phyloP scores from a whole-genome alignment of 2,113 vertebrate genomes.

The Patagioenas fasciata region DNA sequence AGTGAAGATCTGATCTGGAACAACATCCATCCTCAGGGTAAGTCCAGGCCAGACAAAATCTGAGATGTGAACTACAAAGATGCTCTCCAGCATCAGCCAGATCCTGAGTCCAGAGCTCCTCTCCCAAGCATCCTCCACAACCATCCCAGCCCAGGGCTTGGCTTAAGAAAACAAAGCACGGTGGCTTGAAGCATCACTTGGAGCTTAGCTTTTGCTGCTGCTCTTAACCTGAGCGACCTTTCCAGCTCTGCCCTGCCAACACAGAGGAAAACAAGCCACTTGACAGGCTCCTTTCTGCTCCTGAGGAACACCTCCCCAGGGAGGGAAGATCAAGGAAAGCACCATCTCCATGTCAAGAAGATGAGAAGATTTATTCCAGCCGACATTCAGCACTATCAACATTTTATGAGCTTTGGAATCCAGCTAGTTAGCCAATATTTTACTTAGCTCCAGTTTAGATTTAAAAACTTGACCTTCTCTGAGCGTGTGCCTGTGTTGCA shows the following conservation, averaged over 20 bases:
- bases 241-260: conserved; percentile 41
- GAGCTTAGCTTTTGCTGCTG: background rate
- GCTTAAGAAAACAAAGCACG: conserved; percentile 17
- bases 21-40: accelerated
- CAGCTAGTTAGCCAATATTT: conserved; percentile 63
- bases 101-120: background rate
- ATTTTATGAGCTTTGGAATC: conserved; percentile 65
- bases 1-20: background rate
- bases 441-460: conserved; percentile 59
- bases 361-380: conserved; percentile 28
- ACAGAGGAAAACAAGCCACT: conserved; percentile 38
- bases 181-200: background rate
- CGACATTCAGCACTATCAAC: conserved; percentile 18
- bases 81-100: background rate
- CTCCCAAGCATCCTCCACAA: background rate
- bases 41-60: background rate
- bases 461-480: conserved; percentile 67
- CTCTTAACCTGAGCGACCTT: conserved; percentile 36
- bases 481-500: accelerated
- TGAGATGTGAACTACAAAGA: accelerated
- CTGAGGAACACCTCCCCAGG: background rate
- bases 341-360: background rate
- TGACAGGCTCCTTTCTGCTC: conserved; percentile 29
- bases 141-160: accelerated
- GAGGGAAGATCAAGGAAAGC: conserved; percentile 16